Evolutionary conservation across 2,797 vertebrate species (phyloP).

Genomic region (Schizopygopsis pylzovi): DNA sequence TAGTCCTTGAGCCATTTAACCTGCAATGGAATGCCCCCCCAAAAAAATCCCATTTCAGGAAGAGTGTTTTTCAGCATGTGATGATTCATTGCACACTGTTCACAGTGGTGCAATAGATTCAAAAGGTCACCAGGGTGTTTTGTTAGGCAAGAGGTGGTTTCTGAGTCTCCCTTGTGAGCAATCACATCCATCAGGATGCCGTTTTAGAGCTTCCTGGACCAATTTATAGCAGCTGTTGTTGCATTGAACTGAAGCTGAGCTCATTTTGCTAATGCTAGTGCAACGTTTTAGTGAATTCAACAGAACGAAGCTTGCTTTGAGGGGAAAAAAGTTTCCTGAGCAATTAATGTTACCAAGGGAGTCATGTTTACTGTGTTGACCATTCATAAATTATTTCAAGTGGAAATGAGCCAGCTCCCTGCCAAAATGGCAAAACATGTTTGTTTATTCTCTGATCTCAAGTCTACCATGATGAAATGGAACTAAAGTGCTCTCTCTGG

Average conservation of each 20-base stretch:
- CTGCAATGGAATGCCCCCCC: not conserved
- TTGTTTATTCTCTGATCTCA: slow-evolving; percentile 1
- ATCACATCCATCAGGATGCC: slow-evolving; percentile 36
- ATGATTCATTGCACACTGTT: slow-evolving; percentile 29
- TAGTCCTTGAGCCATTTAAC: slow-evolving; percentile 36
- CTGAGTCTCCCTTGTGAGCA: slow-evolving; percentile 18
- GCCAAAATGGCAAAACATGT: slow-evolving; percentile 8
- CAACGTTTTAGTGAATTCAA: not conserved
- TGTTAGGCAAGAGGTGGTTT: slow-evolving; percentile 37
- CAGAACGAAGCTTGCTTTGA: not conserved
- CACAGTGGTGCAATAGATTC: slow-evolving; percentile 15
- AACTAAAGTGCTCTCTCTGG: slow-evolving; percentile 26
- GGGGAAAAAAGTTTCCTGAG: not conserved
- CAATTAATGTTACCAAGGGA: slow-evolving; percentile 40
- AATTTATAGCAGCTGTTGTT: slow-evolving; percentile 30
- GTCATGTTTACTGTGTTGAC: not conserved
- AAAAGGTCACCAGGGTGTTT: slow-evolving; percentile 37
- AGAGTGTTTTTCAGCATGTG: slow-evolving; percentile 20
- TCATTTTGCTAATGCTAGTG: slow-evolving; percentile 15
- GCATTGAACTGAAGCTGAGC: slow-evolving; percentile 21
- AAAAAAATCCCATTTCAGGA: slow-evolving; percentile 33
- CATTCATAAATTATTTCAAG: slow-evolving; percentile 10
- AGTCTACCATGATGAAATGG: not conserved
- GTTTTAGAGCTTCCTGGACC: slow-evolving; percentile 48
- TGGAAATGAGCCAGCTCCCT: slow-evolving; percentile 13